These are phyloP conservation scores for Nephila pilipes DNA, from an alignment of 1,140 invertebrate genomes.

Conservation along the genomic window DNA sequence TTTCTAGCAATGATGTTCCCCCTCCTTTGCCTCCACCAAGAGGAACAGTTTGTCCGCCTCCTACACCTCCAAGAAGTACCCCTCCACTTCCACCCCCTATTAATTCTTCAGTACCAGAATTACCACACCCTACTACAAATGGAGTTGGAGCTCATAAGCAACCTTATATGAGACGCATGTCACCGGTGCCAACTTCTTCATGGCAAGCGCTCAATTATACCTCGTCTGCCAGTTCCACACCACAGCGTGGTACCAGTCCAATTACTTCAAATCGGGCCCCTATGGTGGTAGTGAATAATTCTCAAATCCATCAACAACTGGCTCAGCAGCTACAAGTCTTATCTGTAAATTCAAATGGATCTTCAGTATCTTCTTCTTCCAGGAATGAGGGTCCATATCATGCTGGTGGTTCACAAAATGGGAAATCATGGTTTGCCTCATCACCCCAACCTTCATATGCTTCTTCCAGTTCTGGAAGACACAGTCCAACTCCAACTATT, in stretches of 20 bases:
- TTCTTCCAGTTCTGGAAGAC: constrained; percentile 82
- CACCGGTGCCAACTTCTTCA: constrained; percentile 85
- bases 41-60: constrained; percentile 77
- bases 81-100: constrained; percentile 78
- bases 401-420: constrained; percentile 80
- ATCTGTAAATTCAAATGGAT: constrained; percentile 87
- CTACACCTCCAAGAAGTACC: constrained; percentile 78
- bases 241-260: constrained; percentile 88
- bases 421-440: constrained; percentile 77
- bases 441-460: constrained; percentile 91
- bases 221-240: constrained; percentile 78
- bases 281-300: constrained; percentile 85
- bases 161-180: constrained; percentile 92
- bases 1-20: constrained; percentile 81
- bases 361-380: constrained; percentile 81
- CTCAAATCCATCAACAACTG: constrained; percentile 90
- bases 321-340: constrained; percentile 92
- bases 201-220: constrained; percentile 75
- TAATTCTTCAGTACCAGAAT: constrained; percentile 81
- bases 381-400: constrained; percentile 88
- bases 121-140: constrained; percentile 36
- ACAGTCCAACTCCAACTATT: constrained; percentile 78
- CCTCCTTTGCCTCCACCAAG: constrained; percentile 80
- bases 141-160: constrained; percentile 82
- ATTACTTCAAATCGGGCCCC: constrained; percentile 83